These are phyloP conservation scores for Thunnus maccoyii DNA, from an alignment of 2,113 vertebrate genomes.

Conservation along the genomic window DNA sequence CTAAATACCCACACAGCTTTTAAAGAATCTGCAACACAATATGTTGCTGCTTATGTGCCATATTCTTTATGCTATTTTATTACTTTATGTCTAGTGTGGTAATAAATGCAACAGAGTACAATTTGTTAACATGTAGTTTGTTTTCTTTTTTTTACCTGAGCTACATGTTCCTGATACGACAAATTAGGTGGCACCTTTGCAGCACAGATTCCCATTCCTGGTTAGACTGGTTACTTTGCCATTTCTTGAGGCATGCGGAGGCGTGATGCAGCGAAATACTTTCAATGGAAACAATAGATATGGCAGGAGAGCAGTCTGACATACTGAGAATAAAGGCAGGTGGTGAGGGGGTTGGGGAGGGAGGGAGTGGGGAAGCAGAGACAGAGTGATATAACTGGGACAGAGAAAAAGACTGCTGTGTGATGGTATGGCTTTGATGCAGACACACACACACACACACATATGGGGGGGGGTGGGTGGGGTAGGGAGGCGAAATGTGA, in stretches of 20 bases:
- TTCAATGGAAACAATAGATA: constrained; percentile 40
- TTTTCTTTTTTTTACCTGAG: background rate
- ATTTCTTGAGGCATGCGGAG: constrained; percentile 58
- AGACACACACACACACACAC: constrained; percentile 9
- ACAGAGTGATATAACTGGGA: constrained; percentile 65
- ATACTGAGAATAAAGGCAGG: constrained; percentile 59
- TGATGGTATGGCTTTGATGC: constrained; percentile 57
- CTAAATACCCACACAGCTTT: constrained; percentile 49
- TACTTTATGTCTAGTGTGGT: background rate
- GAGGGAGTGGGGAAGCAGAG: constrained; percentile 40
- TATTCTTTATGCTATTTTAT: constrained; percentile 29
- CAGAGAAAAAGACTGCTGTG: constrained; percentile 50
- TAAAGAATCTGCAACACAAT: constrained; percentile 33
- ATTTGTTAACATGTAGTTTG: constrained; percentile 27
- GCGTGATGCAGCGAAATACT: constrained; percentile 59
- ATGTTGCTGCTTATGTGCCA: constrained; percentile 16
- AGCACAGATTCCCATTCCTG: constrained; percentile 35
- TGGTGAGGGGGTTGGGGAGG: constrained; percentile 47
- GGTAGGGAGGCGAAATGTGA: constrained; percentile 36
- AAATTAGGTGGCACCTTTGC: constrained; percentile 31
- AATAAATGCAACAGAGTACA: constrained; percentile 18
- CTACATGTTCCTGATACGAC: constrained; percentile 5
- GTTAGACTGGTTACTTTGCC: constrained; percentile 47
- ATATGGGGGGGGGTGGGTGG: background rate
- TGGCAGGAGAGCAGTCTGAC: constrained; percentile 55